These are phyloP conservation scores for Siniperca obscura DNA, from an alignment of 2,797 vertebrate species.

Conservation along the genomic window DNA sequence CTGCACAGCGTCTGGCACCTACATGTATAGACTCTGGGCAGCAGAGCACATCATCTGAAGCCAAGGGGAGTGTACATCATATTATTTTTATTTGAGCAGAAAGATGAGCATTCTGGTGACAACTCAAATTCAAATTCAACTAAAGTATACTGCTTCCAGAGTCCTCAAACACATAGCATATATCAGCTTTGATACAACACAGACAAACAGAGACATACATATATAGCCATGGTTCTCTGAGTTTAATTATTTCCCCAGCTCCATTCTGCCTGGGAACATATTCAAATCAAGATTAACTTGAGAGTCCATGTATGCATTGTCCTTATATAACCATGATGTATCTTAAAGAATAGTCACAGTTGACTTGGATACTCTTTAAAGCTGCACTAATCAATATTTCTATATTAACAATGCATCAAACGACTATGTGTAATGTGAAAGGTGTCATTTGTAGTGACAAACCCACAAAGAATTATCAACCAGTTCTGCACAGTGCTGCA, in stretches of 20 bases:
- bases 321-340: neutral
- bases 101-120: slow-evolving; percentile 25
- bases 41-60: slow-evolving; percentile 41
- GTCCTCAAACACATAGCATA: slow-evolving; percentile 18
- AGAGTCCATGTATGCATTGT: neutral
- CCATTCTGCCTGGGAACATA: neutral
- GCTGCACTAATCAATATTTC: neutral
- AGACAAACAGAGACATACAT: slow-evolving; percentile 6
- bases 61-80: slow-evolving; percentile 30
- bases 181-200: slow-evolving; percentile 17
- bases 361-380: neutral
- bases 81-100: slow-evolving; percentile 41
- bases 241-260: slow-evolving; percentile 6
- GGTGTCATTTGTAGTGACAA: neutral
- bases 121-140: slow-evolving; percentile 40
- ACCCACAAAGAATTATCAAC: neutral
- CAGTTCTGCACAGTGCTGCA: neutral
- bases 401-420: neutral
- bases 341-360: neutral
- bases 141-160: slow-evolving; percentile 19
- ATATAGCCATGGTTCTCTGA: slow-evolving; percentile 20
- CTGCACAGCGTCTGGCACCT: slow-evolving; percentile 46
- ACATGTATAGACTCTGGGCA: slow-evolving; percentile 56
- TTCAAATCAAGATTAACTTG: slow-evolving; percentile 2
- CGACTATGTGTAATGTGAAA: neutral